Percentiles rank a stretch among this genome's conserved stretches.
These are phyloP conservation scores for Bos javanicus DNA, from an alignment of 2,113 vertebrate genomes.

Conservation along the genomic window DNA sequence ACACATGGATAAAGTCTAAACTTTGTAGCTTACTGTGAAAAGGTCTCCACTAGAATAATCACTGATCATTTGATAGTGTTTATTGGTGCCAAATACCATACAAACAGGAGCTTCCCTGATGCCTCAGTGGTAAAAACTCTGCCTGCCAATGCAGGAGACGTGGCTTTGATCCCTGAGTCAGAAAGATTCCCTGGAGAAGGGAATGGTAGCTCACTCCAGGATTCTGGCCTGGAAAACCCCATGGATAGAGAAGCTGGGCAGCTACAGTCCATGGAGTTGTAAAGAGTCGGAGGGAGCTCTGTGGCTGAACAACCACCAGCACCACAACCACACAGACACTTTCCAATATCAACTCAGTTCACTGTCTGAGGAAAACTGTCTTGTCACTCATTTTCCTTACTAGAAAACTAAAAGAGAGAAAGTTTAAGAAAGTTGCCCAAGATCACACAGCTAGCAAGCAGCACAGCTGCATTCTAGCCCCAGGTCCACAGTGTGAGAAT, in stretches of 20 bases:
- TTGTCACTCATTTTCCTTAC: neutral
- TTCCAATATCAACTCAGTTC: neutral
- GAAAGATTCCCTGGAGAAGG: neutral
- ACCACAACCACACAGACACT: neutral
- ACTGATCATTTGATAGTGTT: neutral
- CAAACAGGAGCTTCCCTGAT: neutral
- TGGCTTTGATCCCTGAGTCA: neutral
- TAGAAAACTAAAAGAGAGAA: neutral
- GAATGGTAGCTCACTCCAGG: neutral
- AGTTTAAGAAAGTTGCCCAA: neutral
- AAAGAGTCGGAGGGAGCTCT: rapidly evolving
- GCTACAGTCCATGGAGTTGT: neutral
- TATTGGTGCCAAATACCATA: neutral
- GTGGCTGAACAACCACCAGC: neutral
- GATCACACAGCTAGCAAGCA: neutral
- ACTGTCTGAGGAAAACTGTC: neutral
- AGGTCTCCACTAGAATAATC: neutral
- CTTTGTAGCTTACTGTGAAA: neutral
- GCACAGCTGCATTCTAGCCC: neutral
- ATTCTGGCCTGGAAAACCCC: neutral
- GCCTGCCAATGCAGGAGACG: neutral
- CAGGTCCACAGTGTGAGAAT: neutral
- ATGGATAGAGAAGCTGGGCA: neutral
- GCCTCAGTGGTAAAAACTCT: neutral
- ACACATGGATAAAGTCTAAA: neutral